Evolutionary conservation across 2,113 vertebrate genomes (phyloP).

Genomic region (Dromiciops gliroides): DNA sequence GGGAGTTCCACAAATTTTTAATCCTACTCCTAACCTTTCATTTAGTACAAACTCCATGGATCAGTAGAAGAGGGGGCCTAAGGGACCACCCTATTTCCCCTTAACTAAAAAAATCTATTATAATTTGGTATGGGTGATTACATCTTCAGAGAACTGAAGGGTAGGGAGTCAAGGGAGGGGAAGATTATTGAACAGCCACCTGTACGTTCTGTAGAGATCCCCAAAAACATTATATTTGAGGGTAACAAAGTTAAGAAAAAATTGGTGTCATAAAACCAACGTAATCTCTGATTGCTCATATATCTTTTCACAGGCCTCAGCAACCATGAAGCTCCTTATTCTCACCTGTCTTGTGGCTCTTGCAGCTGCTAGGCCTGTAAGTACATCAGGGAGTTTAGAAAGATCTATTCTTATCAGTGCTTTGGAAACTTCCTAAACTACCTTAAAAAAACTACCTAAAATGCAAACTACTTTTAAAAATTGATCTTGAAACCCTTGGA

Average conservation of each 20-base stretch:
- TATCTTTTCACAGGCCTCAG: constrained; percentile 13
- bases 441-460: not conserved
- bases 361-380: constrained; percentile 69
- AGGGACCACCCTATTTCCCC: no score
- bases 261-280: not conserved
- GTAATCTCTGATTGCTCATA: not conserved
- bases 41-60: not conserved
- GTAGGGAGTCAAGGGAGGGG: not conserved
- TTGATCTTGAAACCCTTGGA: not conserved
- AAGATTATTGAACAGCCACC: not conserved
- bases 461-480: no score
- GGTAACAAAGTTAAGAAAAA: not conserved
- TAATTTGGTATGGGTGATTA: not conserved
- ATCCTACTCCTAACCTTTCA: not conserved
- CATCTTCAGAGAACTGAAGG: not conserved
- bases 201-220: not conserved
- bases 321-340: constrained; percentile 71
- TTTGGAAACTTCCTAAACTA: no score
- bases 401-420: not conserved
- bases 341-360: constrained; percentile 63
- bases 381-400: not conserved
- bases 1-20: not conserved
- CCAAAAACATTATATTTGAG: not conserved
- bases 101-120: no score
- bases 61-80: not conserved